Conservation (phyloP, 2,797 vertebrate genomes). For the Melanotaenia maccullochi region DNA sequence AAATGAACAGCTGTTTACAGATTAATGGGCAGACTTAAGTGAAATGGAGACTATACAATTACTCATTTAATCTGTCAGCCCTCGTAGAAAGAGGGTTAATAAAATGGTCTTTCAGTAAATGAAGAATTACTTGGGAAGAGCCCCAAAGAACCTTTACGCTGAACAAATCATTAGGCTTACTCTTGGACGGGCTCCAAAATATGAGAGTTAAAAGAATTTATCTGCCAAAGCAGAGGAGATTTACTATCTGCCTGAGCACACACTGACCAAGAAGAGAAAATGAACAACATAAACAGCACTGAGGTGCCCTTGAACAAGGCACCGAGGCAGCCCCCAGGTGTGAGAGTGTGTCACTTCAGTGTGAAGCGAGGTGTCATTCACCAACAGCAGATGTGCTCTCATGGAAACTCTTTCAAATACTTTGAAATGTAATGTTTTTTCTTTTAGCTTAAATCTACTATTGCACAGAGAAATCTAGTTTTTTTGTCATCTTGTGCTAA, state of each 20-base stretch:
- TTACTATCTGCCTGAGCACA: constrained; percentile 48
- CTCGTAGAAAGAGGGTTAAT: constrained; percentile 21
- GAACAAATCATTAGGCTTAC: constrained; percentile 61
- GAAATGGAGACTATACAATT: constrained; percentile 7
- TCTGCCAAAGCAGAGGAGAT: constrained; percentile 54
- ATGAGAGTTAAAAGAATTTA: constrained; percentile 64
- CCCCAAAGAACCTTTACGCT: constrained; percentile 50
- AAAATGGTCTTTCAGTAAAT: constrained; percentile 46
- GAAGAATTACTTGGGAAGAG: constrained; percentile 49
- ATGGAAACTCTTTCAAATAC: constrained; percentile 7
- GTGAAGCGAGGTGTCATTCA: constrained; percentile 55
- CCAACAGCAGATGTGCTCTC: constrained; percentile 42
- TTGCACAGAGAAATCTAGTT: background rate
- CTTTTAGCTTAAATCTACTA: background rate
- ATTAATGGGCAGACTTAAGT: background rate
- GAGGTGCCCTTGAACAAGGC: constrained; percentile 65
- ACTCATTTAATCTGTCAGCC: constrained; percentile 9
- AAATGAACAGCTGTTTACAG: background rate
- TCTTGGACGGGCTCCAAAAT: constrained; percentile 56
- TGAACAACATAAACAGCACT: constrained; percentile 46
- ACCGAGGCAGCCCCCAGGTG: constrained; percentile 59
- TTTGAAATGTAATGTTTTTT: background rate
- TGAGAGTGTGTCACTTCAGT: constrained; percentile 53
- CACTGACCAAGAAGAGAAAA: constrained; percentile 53
- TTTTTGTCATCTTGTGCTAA: constrained; percentile 54